Evolutionary conservation across 2,888 invertebrate genomes (phyloP).

Genomic region (Tachystola acroxantha): DNA sequence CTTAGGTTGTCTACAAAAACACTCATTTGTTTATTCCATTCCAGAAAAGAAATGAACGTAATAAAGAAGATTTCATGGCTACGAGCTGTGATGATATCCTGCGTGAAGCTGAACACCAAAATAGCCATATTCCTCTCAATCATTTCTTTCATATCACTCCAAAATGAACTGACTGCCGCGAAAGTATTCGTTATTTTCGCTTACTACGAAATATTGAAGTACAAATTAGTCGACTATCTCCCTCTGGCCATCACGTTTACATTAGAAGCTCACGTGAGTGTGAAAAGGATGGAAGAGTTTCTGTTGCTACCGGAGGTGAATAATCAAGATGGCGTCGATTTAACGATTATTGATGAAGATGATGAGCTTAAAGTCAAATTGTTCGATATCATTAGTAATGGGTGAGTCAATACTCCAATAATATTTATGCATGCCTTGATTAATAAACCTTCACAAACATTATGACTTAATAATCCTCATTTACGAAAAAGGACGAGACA

Average conservation of each 20-base stretch:
- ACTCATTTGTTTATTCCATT: too few relatives aligned
- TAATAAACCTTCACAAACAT: too few relatives aligned
- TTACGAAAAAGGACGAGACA: too few relatives aligned
- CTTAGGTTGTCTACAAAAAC: too few relatives aligned
- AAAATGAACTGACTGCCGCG: conserved; percentile 84
- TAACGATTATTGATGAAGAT: conserved; percentile 48
- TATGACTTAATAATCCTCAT: too few relatives aligned
- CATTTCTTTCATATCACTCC: conserved; percentile 81
- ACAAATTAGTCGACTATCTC: conserved; percentile 88
- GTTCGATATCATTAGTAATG: conserved; percentile 66
- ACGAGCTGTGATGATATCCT: conserved; percentile 82
- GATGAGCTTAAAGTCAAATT: conserved; percentile 30
- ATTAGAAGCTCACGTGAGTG: conserved; percentile 86
- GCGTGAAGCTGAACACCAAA: conserved; percentile 87
- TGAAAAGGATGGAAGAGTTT: conserved; percentile 83
- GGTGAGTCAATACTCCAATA: conserved; percentile 36
- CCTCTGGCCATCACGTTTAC: conserved; percentile 87
- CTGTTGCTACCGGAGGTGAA: conserved; percentile 63
- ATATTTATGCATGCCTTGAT: too few relatives aligned
- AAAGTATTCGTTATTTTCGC: conserved; percentile 88
- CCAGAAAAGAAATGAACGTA: conserved; percentile 82
- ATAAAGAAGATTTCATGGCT: conserved; percentile 83
- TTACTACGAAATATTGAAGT: conserved; percentile 87
- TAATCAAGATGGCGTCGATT: conserved; percentile 52
- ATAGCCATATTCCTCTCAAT: conserved; percentile 88